Evolutionary conservation across 37 sponge, comb jelly and placozoan genomes (phyloP), one percentile per base, ranked within the genome.

Genomic region (Beroe ovata): DNA sequence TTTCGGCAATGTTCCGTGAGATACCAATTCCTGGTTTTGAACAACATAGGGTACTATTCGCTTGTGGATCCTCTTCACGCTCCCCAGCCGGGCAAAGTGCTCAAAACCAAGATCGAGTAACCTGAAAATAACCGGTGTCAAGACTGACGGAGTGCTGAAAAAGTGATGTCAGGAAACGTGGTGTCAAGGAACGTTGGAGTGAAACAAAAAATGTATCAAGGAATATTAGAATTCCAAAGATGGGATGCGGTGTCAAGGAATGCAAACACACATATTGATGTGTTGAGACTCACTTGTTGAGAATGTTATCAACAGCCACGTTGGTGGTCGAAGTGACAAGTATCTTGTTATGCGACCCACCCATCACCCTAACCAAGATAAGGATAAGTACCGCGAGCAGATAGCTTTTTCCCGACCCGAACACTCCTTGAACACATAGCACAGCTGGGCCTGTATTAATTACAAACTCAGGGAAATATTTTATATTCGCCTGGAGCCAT

Each of bases 391-490:
- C 92, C 0, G 88, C 77, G 8, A 92, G 47, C 29, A 92, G 66
- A 38, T 69, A 91, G 35, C 90, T 92, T 71, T 92, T 92, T 8
- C 92, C 92, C 28, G 92, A 64, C 22, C 92, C 92, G 88, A 92
- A 92, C 54, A 92, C 92, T 32, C 92, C 92, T 42, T 77, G 84
- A 21, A 77, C 84, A 40, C 84, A 77, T 23, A 77, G 54, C 28
- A 77, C 47, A 21, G n/a, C n/a, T n/a, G n/a, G n/a, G n/a, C n/a
- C n/a, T n/a, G n/a, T n/a, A n/a, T n/a, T n/a, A n/a, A n/a, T n/a
- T n/a, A n/a, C n/a, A n/a, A n/a, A n/a, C n/a, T n/a, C n/a, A n/a
- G n/a, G n/a, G n/a, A n/a, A n/a, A n/a, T n/a, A n/a, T n/a, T n/a
- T n/a, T n/a, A n/a, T n/a, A n/a, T n/a, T n/a, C n/a, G n/a, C n/a